Evolutionary conservation across 2,113 vertebrate genomes (phyloP).

Genomic region (Rallus limicola): DNA sequence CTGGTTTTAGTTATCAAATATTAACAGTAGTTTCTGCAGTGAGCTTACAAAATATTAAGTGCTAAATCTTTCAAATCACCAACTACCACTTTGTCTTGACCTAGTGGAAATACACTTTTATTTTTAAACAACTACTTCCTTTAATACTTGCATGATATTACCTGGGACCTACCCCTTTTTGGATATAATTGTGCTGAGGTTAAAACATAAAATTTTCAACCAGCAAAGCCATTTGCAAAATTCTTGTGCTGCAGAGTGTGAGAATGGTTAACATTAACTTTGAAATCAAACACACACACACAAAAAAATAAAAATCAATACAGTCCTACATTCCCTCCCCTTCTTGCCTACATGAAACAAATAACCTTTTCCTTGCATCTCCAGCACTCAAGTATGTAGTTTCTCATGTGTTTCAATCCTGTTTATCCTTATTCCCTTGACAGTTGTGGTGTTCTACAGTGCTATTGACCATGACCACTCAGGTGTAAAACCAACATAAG

Average conservation of each 20-base stretch:
- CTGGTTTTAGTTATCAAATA: background rate
- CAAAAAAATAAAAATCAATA: background rate
- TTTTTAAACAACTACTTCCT: background rate
- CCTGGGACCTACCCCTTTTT: background rate
- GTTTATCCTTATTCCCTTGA: background rate
- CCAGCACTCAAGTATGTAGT: background rate
- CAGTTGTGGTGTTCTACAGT: rapidly evolving
- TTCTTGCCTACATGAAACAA: background rate
- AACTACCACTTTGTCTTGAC: background rate
- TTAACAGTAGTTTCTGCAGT: background rate
- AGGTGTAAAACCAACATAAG: background rate
- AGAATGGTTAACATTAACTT: background rate
- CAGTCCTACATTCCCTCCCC: background rate
- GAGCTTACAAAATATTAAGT: background rate
- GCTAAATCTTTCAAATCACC: background rate
- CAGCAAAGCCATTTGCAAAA: background rate
- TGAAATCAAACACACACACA: background rate
- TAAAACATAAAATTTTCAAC: background rate
- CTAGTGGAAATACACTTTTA: background rate
- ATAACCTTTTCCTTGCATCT: background rate
- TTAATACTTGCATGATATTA: background rate
- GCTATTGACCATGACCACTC: background rate
- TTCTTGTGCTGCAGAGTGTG: background rate
- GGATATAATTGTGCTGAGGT: background rate
- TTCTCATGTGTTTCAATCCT: background rate